Evolutionary conservation across 2,797 vertebrate species (phyloP), one percentile per base, ranked within the genome.

Genomic region (Cynopterus sphinx): DNA sequence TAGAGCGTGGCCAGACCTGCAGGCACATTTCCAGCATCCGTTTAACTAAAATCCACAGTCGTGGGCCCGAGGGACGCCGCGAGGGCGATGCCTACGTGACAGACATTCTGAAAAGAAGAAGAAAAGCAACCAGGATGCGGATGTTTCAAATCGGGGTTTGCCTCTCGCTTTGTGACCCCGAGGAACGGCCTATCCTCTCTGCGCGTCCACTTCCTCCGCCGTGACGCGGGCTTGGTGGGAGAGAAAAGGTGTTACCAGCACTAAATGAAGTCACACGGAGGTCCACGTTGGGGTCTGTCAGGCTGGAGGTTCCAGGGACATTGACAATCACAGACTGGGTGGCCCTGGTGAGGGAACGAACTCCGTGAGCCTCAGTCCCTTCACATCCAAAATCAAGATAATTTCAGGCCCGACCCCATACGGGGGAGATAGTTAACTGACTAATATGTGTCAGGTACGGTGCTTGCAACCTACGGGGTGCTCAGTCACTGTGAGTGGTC

Each of bases 51-150:
- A 31, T 36, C 36, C n/a, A 57, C 36, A 4, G 26, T 39, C 28
- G 3, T 2, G 15, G 31, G 28, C 33, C 19, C 8, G 13, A 39
- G 63, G 36, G 31, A 67, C 31, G 10, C 65, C 21, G n/a, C 0
- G 9, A 36, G 24, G 33, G 46, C 17, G 0, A 24, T 1, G 5
- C 26, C 74, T 7, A 17, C 6, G 0, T 0, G 21, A 24, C 19
- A 39, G 53, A 33, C 26, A 19, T 36, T 70, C 36, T 43, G 61
- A 26, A 68, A 51, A 84, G 15, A 28, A 22, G 11, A 7, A 55
- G 85, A n/a, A 57, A 51, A 31, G 10, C 61, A 16, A 9, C 36
- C 9, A 22, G 24, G 5, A 6, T 61, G 1, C 12, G 1, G 3
- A 13, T 5, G 21, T 4, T 39, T 15, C 26, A 13, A 13, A 22